Evolutionary conservation across 2,888 invertebrate species (phyloP), one percentile per base, ranked within the genome.

Genomic region (Hemithea aestivaria): DNA sequence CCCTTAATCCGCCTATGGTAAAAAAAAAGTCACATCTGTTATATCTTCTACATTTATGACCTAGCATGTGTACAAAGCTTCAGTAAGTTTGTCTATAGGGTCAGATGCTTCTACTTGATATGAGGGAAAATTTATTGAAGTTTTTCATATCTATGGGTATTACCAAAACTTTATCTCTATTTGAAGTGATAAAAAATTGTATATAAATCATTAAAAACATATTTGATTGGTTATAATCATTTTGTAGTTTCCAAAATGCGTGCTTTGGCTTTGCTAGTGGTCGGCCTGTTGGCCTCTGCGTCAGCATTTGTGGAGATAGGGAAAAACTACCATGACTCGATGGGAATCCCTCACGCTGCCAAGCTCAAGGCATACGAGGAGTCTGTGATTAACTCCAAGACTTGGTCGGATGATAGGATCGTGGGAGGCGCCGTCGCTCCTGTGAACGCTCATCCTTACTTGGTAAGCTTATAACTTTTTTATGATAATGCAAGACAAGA

Each of bases 371-470:
- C 23, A 2, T 7, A 10, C 1, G 40, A 40, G 24, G 35, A 40
- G 22, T 32, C 21, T 1, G 6, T 24, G 2, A n/a, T 11, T 7
- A 27, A 12, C 10, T 2, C 1, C 5, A 4, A 2, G 10, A 11
- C 7, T 27, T 4, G 2, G 3, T 5, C 5, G 2, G 38, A 39
- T 1, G 36, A 12, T 12, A 61, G 63, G 38, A 61, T 75, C 10
- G 70, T 73, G 2, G 74, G 74, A 0, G 74, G 74, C 6, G 58
- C 27, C 0, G 12, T 62, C 0, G 65, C 73, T 2, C 49, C 59
- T 1, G 35, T 30, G 1, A 58, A 61, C 9, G 50, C 62, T 7
- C 57, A 72, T 22, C 74, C 74, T 5, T 58, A 56, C 20, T 48
- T 66, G 38, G 66, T 66, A 33, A 57, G 54, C 48, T 34, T 27